phyloP scores from a whole-genome alignment of 1,140 invertebrate species.

The Brachionus manjavacas region DNA sequence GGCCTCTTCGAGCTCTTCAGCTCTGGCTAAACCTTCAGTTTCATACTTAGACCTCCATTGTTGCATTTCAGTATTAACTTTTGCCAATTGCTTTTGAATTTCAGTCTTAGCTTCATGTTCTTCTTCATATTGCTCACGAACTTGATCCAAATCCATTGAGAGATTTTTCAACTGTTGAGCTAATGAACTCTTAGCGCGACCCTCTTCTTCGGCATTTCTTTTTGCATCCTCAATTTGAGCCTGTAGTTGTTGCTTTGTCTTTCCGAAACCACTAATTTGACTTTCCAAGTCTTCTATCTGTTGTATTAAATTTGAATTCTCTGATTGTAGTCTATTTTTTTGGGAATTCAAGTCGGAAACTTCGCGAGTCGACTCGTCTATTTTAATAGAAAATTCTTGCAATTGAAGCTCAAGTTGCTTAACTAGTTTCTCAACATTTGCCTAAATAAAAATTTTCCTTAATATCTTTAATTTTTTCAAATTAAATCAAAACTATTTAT shows the following conservation, averaged over 20 bases:
- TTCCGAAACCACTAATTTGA: conserved; percentile 36
- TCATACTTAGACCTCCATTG: conserved; percentile 50
- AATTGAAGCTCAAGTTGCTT: not conserved
- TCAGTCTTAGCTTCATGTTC: conserved; percentile 70
- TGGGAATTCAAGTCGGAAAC: not conserved
- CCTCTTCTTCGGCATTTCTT: conserved; percentile 52
- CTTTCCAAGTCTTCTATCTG: conserved; percentile 40
- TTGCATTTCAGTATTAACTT: conserved; percentile 83
- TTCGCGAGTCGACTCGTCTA: not conserved
- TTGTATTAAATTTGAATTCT: not conserved
- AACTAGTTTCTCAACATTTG: not conserved
- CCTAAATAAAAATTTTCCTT: not conserved
- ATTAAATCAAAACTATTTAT: not conserved
- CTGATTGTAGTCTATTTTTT: not conserved
- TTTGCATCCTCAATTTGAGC: conserved; percentile 47
- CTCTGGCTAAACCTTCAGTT: conserved; percentile 68
- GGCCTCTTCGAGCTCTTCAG: conserved; percentile 95
- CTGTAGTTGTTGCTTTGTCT: conserved; percentile 35
- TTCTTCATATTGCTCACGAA: conserved; percentile 88
- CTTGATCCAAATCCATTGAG: conserved; percentile 92
- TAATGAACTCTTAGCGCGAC: conserved; percentile 43
- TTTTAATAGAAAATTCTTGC: not conserved
- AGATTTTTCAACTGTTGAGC: conserved; percentile 67
- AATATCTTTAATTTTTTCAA: not conserved
- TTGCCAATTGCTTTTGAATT: conserved; percentile 86